A percentile compares a stretch with the other conserved stretches of the same genome.
phyloP scores from a whole-genome alignment of 2,797 vertebrate genomes.

The Chromis chromis region DNA sequence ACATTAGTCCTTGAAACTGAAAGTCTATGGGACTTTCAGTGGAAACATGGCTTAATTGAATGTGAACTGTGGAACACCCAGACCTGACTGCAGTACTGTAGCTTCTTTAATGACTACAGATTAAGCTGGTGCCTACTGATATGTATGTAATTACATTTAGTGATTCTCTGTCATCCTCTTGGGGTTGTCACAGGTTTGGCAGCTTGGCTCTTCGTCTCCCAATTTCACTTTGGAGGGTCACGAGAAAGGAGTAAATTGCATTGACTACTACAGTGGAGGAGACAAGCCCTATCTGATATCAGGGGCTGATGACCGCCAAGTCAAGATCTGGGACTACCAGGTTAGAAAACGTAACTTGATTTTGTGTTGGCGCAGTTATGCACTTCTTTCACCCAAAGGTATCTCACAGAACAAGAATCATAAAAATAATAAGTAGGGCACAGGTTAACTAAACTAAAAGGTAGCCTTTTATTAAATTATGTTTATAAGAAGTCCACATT shows the following conservation, averaged over 20 bases:
- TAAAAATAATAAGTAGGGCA: not conserved
- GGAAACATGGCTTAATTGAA: not conserved
- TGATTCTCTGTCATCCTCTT: slow-evolving; percentile 16
- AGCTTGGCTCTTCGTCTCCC: slow-evolving; percentile 96
- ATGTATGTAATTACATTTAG: not conserved
- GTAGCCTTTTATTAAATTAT: not conserved
- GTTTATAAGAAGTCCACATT: not conserved
- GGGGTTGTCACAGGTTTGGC: slow-evolving; percentile 90
- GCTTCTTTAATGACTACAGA: not conserved
- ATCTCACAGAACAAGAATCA: not conserved
- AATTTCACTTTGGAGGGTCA: slow-evolving; percentile 99
- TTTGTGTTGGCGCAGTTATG: not conserved
- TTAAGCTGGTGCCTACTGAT: not conserved
- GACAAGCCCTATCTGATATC: slow-evolving; percentile 99
- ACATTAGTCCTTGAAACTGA: not conserved
- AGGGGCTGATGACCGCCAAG: slow-evolving; percentile 95
- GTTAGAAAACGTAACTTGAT: slow-evolving; percentile 71
- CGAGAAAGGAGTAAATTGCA: slow-evolving; percentile 98
- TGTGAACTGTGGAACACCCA: not conserved
- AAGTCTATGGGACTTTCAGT: not conserved
- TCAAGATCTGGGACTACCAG: slow-evolving; percentile 99
- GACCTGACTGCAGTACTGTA: slow-evolving; percentile 1
- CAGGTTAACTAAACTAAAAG: not conserved
- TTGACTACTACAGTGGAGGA: slow-evolving; percentile 98
- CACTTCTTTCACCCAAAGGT: not conserved